phyloP scores from a whole-genome alignment of 2,888 invertebrate species.

The Philonicus albiceps region DNA sequence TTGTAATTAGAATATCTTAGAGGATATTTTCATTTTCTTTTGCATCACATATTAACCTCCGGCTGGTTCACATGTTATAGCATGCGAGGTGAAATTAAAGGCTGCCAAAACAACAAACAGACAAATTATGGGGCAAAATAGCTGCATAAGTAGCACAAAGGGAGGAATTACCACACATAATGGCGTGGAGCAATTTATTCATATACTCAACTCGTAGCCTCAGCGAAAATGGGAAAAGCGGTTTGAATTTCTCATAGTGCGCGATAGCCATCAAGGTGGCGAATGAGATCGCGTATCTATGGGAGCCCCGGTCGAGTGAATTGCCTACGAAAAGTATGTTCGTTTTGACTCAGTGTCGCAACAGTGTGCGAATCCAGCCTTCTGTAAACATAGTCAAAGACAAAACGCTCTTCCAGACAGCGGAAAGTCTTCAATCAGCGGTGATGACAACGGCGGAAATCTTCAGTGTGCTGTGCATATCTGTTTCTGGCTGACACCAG shows the following conservation, averaged over 20 bases:
- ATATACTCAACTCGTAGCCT: background rate
- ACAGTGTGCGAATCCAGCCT: background rate
- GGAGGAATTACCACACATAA: conserved; percentile 1
- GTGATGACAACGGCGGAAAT: conserved; percentile 3
- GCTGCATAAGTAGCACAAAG: background rate
- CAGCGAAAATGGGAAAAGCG: conserved; percentile 6
- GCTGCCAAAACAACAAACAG: conserved; percentile 24
- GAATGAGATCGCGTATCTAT: background rate
- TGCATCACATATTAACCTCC: background rate
- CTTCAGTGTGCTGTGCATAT: background rate
- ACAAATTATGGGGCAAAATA: background rate
- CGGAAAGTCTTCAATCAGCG: background rate
- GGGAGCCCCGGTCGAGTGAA: background rate
- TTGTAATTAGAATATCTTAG: background rate
- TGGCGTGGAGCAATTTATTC: conserved; percentile 5
- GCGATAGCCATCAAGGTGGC: background rate
- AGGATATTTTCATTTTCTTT: background rate
- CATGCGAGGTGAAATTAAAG: conserved; percentile 8
- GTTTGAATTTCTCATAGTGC: background rate
- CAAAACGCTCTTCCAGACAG: background rate
- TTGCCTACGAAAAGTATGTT: background rate
- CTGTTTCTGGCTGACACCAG: background rate
- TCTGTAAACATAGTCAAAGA: background rate
- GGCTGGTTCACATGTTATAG: background rate
- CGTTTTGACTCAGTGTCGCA: background rate